Percentiles rank a stretch among this genome's conserved stretches.
Evolutionary conservation across 2,797 vertebrate genomes (phyloP).

Genomic region (Valencia hispanica): DNA sequence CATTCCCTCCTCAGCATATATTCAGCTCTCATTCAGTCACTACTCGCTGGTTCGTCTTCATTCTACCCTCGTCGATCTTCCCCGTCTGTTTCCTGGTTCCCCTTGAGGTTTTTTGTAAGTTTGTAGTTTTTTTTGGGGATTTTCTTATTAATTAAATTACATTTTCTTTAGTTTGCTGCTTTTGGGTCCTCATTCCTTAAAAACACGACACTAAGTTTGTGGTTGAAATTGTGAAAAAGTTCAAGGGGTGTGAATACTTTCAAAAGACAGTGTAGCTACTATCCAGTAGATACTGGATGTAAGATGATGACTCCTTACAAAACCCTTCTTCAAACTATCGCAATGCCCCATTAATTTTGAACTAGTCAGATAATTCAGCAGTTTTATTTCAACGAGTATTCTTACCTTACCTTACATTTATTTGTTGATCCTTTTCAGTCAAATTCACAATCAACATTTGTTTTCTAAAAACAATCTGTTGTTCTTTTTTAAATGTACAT

Average conservation of each 20-base stretch:
- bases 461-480: not conserved
- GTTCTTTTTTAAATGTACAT: not conserved
- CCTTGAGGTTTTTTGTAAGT: too few species aligned
- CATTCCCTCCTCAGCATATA: too few species aligned
- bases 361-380: not conserved
- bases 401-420: not conserved
- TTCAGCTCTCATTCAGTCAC: too few species aligned
- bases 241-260: not conserved
- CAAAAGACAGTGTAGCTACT: not conserved
- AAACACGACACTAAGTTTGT: too few species aligned
- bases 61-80: too few species aligned
- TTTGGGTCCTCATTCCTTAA: too few species aligned
- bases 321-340: not conserved
- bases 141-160: too few species aligned
- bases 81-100: too few species aligned
- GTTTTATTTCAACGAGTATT: not conserved
- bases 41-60: too few species aligned
- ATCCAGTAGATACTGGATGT: too few species aligned
- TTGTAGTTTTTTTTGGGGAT: too few species aligned
- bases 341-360: not conserved
- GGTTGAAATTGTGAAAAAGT: not conserved
- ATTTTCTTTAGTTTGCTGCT: too few species aligned
- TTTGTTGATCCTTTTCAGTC: not conserved
- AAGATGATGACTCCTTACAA: not conserved
- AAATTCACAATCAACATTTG: not conserved